Base-by-base conservation (phyloP, 2,888 invertebrate genomes). In the Tetropium fuscum region DNA sequence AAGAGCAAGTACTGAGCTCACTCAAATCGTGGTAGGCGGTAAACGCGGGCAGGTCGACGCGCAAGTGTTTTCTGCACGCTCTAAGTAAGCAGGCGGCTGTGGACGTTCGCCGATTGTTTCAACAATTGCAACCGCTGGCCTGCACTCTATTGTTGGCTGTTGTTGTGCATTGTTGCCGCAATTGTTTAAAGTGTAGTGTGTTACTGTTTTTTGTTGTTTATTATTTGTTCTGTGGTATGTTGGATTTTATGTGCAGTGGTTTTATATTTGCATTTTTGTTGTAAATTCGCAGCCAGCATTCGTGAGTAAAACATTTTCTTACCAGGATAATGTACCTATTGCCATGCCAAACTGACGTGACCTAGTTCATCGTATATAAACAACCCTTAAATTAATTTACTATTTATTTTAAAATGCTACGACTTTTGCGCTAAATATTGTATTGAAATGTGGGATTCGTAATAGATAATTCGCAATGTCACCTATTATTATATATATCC, bases 11-110 rank as follows among this genome's bases (percentile, higher is more conserved):
- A 66, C 66, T 45, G 55, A 55, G 59, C 51, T 55, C 71, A 75
- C 76, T 79, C 80, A 78, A 77, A 78, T 78, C 79, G 76, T 79
- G 76, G 80, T 79, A 80, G 80, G 80, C 79, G 81, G 80, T 73
- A 77, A 77, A 78, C 77, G 77, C 77, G 78, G 78, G 77, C 78
- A 79, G 78, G 78, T 79, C 78, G 77, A 74, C 77, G 78, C 80
- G 78, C 78, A 78, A 78, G 78, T 78, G 79, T 78, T 74, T 75
- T 79, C 78, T 74, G 78, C 79, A 79, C 75, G 75, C 71, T 72
- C 71, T 70, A 73, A 76, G 74, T 73, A 74, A 72, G 74, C 73
- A 73, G 66, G 68, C 70, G 71, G 71, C 68, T 65, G 67, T 70
- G 72, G 67, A 66, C 66, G 65, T 63, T 64, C 67, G 65, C 68